Evolutionary conservation across 2,113 vertebrate genomes (phyloP).

Genomic region (Sapayoa aenigma): DNA sequence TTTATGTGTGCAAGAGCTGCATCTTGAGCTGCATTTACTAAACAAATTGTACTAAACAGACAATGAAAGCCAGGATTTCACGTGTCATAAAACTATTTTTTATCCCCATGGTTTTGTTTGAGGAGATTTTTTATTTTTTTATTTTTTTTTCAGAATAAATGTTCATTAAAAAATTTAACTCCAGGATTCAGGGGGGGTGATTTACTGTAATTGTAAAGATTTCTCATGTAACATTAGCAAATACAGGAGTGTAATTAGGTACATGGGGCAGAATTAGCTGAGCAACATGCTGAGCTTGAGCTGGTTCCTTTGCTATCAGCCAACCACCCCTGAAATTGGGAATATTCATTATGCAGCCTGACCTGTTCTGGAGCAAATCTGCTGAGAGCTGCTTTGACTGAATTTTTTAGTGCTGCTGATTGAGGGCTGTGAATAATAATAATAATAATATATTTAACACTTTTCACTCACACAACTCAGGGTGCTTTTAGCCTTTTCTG

Average conservation of each 20-base stretch:
- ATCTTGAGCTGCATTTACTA: background rate
- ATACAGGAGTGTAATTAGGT: background rate
- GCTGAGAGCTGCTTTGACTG: background rate
- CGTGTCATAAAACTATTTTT: background rate
- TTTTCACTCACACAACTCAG: rapidly evolving
- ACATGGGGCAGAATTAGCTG: background rate
- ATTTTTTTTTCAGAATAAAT: background rate
- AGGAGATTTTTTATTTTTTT: background rate
- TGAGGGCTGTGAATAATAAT: background rate
- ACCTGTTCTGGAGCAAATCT: background rate
- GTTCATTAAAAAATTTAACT: background rate
- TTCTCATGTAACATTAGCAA: background rate
- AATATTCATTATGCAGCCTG: background rate
- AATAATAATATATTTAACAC: background rate
- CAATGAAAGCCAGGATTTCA: background rate
- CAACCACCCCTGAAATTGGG: background rate
- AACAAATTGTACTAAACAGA: background rate
- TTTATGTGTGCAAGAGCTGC: background rate
- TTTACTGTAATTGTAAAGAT: constrained; percentile 2
- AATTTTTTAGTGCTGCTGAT: background rate
- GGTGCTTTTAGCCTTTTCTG: background rate
- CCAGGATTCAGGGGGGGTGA: background rate
- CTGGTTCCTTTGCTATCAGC: background rate
- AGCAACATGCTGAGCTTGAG: background rate
- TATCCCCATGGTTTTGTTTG: background rate